Base-by-base conservation (phyloP, 2,797 vertebrate genomes). In the Galago senegalensis region DNA sequence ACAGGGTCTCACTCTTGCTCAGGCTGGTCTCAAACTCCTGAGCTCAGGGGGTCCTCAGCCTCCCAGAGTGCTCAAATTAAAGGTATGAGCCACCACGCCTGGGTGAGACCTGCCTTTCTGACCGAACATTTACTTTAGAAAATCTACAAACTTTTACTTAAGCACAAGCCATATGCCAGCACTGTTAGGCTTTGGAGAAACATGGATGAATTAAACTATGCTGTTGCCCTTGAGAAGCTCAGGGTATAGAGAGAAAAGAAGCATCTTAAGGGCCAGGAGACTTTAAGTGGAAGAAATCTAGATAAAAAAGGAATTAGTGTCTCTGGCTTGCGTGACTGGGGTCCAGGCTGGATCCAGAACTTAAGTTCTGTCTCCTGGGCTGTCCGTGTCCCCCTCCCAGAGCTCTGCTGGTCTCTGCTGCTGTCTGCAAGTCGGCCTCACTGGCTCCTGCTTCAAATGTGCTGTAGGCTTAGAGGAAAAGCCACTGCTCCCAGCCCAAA, bases 241-340 rank as follows among this genome's bases (percentile, higher is more conserved):
- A 75, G 87, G 23, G 13, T 31, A 16, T 16, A 72, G 34, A 43
- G 40, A 89, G n/a, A 46, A 83, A 70, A 97, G 63, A 37, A 65
- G 17, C 0, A 3, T 69, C 17, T 75, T 20, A 12, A 82, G 34
- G 60, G 17, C 25, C 25, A 58, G 40, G 69, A 53, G 13, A 0
- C 69, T 60, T 49, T 61, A 25, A 17, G 67, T n/a, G 43, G 81
- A 56, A 76, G 34, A 81, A 87, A 81, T 37, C n/a, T 21, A 49
- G 63, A 67, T 21, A 20, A 40, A 11, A 49, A 25, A 75, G 73
- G 40, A 56, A 37, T 23, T 13, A 11, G 27, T 7, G 5, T 75
- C 37, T 63, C 43, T 43, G 70, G 21, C 49, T 37, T 3, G 0
- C 25, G 1, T 11, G 14, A 56, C 4, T 8, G 27, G 3, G 37